These are phyloP conservation scores for Calcarius ornatus DNA, from an alignment of 2,113 vertebrate genomes.

Conservation along the genomic window DNA sequence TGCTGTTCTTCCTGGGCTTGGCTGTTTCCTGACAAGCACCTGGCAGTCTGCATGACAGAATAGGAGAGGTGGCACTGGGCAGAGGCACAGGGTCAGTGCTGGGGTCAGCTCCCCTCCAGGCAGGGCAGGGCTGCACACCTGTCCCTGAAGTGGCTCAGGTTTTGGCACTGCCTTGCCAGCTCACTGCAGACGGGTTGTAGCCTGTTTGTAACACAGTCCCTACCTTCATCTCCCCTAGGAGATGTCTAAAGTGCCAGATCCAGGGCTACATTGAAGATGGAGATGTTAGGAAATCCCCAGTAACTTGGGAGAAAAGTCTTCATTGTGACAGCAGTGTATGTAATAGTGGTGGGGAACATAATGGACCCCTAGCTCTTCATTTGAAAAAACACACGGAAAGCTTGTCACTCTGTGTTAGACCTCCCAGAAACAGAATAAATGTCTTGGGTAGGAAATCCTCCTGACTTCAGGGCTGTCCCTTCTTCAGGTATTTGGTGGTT, in stretches of 20 bases:
- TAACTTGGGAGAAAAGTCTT: background rate
- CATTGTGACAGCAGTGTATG: rapidly evolving
- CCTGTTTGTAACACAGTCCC: background rate
- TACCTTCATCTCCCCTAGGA: background rate
- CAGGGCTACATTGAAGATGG: background rate
- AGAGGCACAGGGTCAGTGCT: background rate
- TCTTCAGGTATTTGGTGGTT: rapidly evolving
- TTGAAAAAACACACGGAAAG: background rate
- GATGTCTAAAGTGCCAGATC: background rate
- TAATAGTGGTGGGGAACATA: background rate
- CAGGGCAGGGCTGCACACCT: background rate
- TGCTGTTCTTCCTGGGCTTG: background rate
- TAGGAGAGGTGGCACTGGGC: background rate
- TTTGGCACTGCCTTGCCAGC: background rate
- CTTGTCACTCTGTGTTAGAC: background rate
- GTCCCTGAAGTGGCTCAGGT: background rate
- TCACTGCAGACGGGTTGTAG: background rate
- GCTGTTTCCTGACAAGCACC: background rate
- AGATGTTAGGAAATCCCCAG: background rate
- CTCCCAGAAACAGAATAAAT: background rate
- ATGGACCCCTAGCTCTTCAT: background rate
- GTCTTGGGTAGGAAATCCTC: background rate
- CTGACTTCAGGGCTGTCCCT: background rate
- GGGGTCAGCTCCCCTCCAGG: background rate
- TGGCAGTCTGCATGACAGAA: background rate